Conservation (phyloP, 2,888 invertebrate genomes). For the Drosophila aldrichi region DNA sequence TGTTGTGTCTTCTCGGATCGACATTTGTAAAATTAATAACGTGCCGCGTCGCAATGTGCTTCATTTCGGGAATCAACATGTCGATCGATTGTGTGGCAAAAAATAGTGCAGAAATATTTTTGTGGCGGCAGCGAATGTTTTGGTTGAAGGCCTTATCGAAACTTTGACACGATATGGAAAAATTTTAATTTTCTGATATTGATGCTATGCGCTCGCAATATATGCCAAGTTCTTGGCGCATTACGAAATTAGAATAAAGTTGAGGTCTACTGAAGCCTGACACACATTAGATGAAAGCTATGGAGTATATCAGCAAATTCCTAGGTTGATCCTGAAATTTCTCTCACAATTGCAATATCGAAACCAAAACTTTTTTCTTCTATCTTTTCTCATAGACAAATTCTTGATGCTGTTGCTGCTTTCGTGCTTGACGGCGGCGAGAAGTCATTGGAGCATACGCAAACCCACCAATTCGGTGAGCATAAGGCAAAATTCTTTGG, state of each 20-base stretch:
- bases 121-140: slow-evolving; percentile 41
- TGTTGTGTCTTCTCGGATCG: slow-evolving; percentile 7
- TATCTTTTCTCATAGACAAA: slow-evolving; percentile 23
- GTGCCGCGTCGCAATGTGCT: slow-evolving; percentile 1
- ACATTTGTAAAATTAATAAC: slow-evolving; percentile 44
- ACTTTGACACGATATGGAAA: slow-evolving; percentile 62
- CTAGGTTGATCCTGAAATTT: slow-evolving; percentile 36
- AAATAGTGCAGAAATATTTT: slow-evolving; percentile 47
- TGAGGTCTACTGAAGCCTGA: slow-evolving; percentile 59
- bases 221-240: slow-evolving; percentile 62
- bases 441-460: slow-evolving; percentile 30
- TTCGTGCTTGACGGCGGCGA: not conserved
- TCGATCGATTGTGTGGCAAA: slow-evolving; percentile 46
- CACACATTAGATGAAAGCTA: slow-evolving; percentile 34
- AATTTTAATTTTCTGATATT: slow-evolving; percentile 75
- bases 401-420: slow-evolving; percentile 17
- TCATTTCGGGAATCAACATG: slow-evolving; percentile 32
- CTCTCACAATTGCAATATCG: not conserved
- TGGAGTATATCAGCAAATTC: slow-evolving; percentile 25
- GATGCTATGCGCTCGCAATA: slow-evolving; percentile 48
- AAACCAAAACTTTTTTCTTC: not conserved
- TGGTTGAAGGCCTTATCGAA: slow-evolving; percentile 63
- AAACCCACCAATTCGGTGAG: slow-evolving; percentile 74
- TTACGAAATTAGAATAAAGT: slow-evolving; percentile 74
- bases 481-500: slow-evolving; percentile 57